Evolutionary conservation across 2,113 vertebrate species (phyloP).

Genomic region (Sturnira hondurensis): DNA sequence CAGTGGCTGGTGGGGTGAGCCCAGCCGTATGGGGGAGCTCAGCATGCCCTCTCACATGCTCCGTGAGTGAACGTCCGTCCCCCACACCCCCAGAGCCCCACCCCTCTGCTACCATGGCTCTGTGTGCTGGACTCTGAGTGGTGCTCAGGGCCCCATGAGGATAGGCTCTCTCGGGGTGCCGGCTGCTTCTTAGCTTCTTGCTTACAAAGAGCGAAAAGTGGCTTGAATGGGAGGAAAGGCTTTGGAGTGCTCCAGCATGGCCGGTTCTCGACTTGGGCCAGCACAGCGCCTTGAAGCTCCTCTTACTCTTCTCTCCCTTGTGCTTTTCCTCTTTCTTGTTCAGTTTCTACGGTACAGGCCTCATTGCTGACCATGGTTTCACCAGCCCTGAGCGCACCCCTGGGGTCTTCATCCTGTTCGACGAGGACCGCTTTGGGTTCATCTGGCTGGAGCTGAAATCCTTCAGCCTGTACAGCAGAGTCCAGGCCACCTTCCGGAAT

Average conservation of each 20-base stretch:
- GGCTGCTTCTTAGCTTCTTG: neutral
- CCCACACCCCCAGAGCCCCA: neutral
- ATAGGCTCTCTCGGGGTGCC: neutral
- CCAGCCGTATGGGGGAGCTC: neutral
- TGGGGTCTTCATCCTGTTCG: slow-evolving; percentile 93
- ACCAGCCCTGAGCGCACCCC: slow-evolving; percentile 96
- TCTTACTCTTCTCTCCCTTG: neutral
- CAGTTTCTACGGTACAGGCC: slow-evolving; percentile 96
- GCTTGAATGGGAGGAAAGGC: accelerated
- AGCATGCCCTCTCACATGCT: neutral
- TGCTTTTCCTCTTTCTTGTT: neutral
- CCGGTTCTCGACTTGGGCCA: neutral
- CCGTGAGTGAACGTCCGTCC: accelerated
- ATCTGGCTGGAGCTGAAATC: slow-evolving; percentile 98
- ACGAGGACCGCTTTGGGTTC: slow-evolving; percentile 95
- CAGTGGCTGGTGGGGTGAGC: accelerated
- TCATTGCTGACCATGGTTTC: slow-evolving; percentile 96
- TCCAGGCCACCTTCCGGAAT: slow-evolving; percentile 91
- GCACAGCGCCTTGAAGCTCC: neutral
- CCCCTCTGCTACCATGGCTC: too few relatives aligned
- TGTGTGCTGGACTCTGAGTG: accelerated
- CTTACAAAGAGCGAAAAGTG: neutral
- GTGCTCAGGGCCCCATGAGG: neutral
- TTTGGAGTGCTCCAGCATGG: accelerated
- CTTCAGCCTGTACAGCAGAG: slow-evolving; percentile 96